Percentiles rank a stretch among this genome's conserved stretches.
Evolutionary conservation across 2,113 vertebrate species (phyloP).

Genomic region (Microtus ochrogaster): DNA sequence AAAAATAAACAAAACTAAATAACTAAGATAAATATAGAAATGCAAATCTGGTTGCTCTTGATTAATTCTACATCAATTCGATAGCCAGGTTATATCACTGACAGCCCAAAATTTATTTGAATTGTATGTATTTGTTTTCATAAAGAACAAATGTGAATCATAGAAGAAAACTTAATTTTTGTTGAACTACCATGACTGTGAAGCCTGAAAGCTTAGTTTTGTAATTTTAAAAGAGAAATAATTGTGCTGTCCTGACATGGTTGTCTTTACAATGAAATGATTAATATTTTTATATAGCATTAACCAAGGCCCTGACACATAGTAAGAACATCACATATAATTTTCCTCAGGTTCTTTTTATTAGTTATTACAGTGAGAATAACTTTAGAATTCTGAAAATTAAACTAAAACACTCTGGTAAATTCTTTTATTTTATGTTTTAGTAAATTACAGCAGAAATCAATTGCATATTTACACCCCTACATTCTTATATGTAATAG

Average conservation of each 20-base stretch:
- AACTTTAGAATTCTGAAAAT: not conserved
- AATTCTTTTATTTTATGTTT: not conserved
- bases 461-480: not conserved
- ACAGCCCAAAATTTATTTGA: not conserved
- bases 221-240: not conserved
- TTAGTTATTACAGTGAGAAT: not conserved
- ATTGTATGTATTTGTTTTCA: not conserved
- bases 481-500: not conserved
- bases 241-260: not conserved
- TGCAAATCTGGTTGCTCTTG: not conserved
- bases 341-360: not conserved
- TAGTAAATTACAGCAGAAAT: not conserved
- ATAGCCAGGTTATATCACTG: not conserved
- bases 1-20: too few species aligned
- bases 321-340: not conserved
- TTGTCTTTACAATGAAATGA: not conserved
- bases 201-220: not conserved
- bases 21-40: not conserved
- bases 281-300: not conserved
- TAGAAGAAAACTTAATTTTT: not conserved
- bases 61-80: not conserved
- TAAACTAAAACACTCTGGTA: not conserved
- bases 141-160: not conserved
- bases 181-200: not conserved
- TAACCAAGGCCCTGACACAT: not conserved